Conservation (phyloP, 1,140 invertebrate species). For the Brachionus calyciflorus region DNA sequence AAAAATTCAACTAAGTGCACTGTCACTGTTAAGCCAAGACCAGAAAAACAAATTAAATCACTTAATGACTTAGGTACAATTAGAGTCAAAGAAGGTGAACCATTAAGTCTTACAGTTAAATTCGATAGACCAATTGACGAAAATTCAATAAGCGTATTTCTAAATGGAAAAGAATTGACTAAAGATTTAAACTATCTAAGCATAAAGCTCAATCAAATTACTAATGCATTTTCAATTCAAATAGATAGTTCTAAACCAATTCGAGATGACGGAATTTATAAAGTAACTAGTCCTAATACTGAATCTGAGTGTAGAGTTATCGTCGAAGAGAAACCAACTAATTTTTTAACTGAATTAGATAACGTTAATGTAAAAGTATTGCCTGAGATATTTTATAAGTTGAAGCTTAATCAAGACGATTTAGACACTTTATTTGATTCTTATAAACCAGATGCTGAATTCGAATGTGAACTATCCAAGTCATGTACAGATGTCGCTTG, state of each 20-base stretch:
- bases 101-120: not conserved
- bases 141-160: not conserved
- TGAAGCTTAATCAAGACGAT: not conserved
- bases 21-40: not conserved
- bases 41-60: conserved; percentile 10
- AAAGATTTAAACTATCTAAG: not conserved
- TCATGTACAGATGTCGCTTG: not conserved
- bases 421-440: not conserved
- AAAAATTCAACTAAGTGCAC: not conserved
- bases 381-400: not conserved
- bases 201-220: not conserved
- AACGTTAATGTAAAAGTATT: conserved; percentile 17
- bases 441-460: not conserved
- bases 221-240: not conserved
- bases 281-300: conserved; percentile 3
- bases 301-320: conserved; percentile 13
- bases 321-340: not conserved
- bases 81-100: conserved; percentile 14
- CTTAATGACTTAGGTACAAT: conserved; percentile 1
- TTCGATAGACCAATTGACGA: not conserved
- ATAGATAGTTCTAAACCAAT: not conserved
- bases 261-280: conserved; percentile 6
- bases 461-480: conserved; percentile 20
- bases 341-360: conserved; percentile 9
- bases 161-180: not conserved